phyloP scores from a whole-genome alignment of 2,888 invertebrate species.

The Argynnis bischoffii region DNA sequence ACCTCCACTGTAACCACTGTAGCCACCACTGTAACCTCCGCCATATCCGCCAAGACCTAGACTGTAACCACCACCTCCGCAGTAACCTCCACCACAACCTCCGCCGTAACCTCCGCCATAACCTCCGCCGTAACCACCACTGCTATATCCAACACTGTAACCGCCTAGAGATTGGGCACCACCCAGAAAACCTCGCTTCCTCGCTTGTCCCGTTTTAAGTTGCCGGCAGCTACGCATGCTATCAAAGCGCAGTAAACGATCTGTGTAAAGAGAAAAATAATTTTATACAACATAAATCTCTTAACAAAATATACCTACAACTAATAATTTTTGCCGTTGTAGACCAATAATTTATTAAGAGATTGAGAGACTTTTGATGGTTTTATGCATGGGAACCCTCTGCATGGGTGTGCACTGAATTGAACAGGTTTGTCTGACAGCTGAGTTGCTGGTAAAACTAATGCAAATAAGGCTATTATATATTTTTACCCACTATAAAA shows the following conservation, averaged over 20 bases:
- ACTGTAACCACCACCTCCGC: slow-evolving; percentile 13
- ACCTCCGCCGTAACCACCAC: not conserved
- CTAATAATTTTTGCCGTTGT: too few species aligned
- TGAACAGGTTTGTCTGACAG: too few species aligned
- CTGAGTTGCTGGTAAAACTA: too few species aligned
- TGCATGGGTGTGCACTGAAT: too few species aligned
- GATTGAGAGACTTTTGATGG: too few species aligned
- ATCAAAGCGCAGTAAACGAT: slow-evolving; percentile 35
- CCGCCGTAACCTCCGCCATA: not conserved
- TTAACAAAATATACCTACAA: not conserved
- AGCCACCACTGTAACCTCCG: not conserved
- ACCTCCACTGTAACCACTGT: slow-evolving; percentile 13
- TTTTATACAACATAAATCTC: not conserved
- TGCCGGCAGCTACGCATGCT: slow-evolving; percentile 34
- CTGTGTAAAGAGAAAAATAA: slow-evolving; percentile 20
- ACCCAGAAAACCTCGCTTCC: slow-evolving; percentile 41
- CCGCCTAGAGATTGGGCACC: slow-evolving; percentile 30
- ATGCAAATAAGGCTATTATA: too few species aligned
- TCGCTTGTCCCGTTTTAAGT: slow-evolving; percentile 38
- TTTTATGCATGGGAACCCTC: too few species aligned
- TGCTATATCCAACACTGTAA: slow-evolving; percentile 22
- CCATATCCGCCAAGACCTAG: slow-evolving; percentile 14
- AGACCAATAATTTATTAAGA: too few species aligned
- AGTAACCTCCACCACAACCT: not conserved
- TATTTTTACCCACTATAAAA: too few species aligned